Conservation (phyloP, 1,140 invertebrate genomes). For the Drosophila kurseongensis region DNA sequence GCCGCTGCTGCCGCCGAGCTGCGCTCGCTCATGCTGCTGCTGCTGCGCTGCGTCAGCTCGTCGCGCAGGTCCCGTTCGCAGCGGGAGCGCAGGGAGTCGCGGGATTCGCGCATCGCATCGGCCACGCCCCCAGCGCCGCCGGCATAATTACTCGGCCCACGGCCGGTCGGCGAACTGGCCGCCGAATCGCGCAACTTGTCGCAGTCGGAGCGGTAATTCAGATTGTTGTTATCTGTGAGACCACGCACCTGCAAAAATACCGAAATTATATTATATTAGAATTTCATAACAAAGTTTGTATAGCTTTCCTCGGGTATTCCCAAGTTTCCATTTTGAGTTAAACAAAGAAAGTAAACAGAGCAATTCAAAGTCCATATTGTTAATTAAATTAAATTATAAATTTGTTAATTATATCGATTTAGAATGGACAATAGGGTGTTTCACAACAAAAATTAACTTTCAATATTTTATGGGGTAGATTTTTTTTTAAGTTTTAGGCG, state of each 20-base stretch:
- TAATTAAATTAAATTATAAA: no score
- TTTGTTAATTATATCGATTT: no score
- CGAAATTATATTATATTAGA: not conserved
- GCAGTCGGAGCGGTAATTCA: constrained; percentile 85
- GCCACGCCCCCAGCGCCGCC: constrained; percentile 39
- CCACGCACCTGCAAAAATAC: constrained; percentile 86
- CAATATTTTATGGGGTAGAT: no score
- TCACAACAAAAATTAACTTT: no score
- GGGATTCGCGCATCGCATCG: constrained; percentile 68
- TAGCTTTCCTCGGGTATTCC: not conserved
- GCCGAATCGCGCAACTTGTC: constrained; percentile 81
- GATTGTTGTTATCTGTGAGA: constrained; percentile 93
- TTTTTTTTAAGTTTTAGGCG: no score
- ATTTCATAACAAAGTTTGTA: not conserved
- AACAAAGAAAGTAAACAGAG: no score
- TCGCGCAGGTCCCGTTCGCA: constrained; percentile 79
- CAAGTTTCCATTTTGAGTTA: not conserved
- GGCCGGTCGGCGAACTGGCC: constrained; percentile 76
- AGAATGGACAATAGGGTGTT: no score
- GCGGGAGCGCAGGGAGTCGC: constrained; percentile 70
- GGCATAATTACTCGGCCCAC: constrained; percentile 64
- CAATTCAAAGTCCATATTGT: no score
- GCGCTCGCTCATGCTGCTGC: constrained; percentile 76
- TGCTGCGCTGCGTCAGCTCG: constrained; percentile 78
- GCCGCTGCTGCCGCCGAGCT: constrained; percentile 73